These are phyloP conservation scores for Siphamia tubifer DNA, from an alignment of 2,113 vertebrate genomes.

Conservation along the genomic window DNA sequence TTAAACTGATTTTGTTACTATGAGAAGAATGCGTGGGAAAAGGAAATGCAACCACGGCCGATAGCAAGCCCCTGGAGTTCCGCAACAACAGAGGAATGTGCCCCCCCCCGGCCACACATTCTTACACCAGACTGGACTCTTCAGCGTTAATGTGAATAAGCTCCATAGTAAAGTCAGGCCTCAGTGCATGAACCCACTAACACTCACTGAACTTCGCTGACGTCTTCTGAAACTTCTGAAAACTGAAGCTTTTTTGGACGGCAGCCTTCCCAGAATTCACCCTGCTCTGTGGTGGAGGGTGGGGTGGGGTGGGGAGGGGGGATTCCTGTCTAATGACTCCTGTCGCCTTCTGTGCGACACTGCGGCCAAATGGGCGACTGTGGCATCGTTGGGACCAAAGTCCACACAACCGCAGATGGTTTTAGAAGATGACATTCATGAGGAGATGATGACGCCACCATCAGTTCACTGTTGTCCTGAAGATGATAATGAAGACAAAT, in stretches of 20 bases:
- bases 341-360: conserved; percentile 37
- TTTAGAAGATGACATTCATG: conserved; percentile 57
- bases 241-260: conserved; percentile 8
- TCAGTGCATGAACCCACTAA: too few relatives aligned
- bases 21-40: conserved; percentile 17
- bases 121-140: not conserved
- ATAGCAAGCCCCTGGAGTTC: not conserved
- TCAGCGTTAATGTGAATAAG: too few relatives aligned
- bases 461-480: conserved; percentile 19
- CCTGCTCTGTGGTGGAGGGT: not conserved
- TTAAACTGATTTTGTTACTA: not conserved
- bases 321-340: conserved; percentile 48
- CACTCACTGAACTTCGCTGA: too few relatives aligned
- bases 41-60: conserved; percentile 1
- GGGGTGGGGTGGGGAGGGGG: not conserved
- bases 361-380: conserved; percentile 40
- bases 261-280: not conserved
- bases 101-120: too few relatives aligned
- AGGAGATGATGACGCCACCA: conserved; percentile 15
- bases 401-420: conserved; percentile 40
- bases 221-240: conserved; percentile 18
- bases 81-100: too few relatives aligned
- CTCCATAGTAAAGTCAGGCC: too few relatives aligned
- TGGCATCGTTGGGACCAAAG: conserved; percentile 37
- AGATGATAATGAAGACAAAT: not conserved